A percentile compares a stretch with the other conserved stretches of the same genome.
phyloP scores from a whole-genome alignment of 2,113 vertebrate species.

The Corapipo altera region DNA sequence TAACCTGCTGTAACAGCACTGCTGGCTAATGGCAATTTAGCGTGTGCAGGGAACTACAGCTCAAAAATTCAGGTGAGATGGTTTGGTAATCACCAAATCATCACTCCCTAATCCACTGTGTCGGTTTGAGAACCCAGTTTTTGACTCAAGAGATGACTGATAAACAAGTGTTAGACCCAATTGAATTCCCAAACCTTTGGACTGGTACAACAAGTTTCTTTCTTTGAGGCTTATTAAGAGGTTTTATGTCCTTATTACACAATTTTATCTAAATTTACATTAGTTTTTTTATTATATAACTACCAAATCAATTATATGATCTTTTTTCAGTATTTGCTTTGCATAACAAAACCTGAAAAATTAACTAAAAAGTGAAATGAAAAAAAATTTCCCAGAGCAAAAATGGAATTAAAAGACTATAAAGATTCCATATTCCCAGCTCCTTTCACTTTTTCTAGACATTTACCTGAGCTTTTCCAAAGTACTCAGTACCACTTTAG shows the following conservation, averaged over 20 bases:
- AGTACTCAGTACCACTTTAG: background rate
- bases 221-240: background rate
- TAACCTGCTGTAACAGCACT: background rate
- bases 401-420: background rate
- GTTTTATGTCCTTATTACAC: conserved; percentile 11
- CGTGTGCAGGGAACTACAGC: background rate
- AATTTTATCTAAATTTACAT: conserved; percentile 5
- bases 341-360: conserved; percentile 4
- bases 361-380: background rate
- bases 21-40: background rate
- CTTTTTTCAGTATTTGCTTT: conserved; percentile 17
- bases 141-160: background rate
- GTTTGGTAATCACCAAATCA: background rate
- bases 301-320: background rate
- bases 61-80: background rate
- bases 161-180: background rate
- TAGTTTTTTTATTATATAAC: background rate
- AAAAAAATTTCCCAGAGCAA: background rate
- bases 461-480: background rate
- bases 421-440: background rate
- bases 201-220: background rate
- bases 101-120: background rate
- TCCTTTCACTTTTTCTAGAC: background rate
- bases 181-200: background rate
- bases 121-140: background rate